These are phyloP conservation scores for Ifrita kowaldi DNA, from an alignment of 2,113 vertebrate species.

Conservation along the genomic window DNA sequence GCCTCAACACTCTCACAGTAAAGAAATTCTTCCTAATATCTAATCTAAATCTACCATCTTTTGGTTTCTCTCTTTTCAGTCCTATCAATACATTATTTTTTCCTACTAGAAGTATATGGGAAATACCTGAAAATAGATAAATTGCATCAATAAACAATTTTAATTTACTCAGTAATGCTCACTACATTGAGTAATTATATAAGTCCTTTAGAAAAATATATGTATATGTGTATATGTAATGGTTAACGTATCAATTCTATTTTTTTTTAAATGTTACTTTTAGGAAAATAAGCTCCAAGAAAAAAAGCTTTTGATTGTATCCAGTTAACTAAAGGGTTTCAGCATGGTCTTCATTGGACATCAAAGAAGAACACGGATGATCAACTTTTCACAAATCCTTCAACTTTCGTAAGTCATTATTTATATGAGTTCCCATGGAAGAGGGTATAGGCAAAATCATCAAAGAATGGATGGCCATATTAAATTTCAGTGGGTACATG, in stretches of 20 bases:
- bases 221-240: neutral
- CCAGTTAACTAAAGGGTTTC: constrained; percentile 38
- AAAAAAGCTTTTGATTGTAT: constrained; percentile 32
- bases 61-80: neutral
- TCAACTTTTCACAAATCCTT: neutral
- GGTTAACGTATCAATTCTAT: constrained; percentile 44
- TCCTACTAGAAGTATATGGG: neutral
- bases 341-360: constrained; percentile 34
- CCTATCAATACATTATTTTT: neutral
- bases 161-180: constrained; percentile 9
- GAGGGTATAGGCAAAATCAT: neutral
- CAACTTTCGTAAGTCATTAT: neutral
- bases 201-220: constrained; percentile 6
- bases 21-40: neutral
- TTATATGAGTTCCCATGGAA: neutral
- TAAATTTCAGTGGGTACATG: neutral
- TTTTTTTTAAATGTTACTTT: constrained; percentile 36
- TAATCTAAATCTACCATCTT: neutral
- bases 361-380: constrained; percentile 14
- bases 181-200: neutral
- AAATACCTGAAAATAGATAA: neutral
- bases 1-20: neutral
- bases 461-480: neutral
- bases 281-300: constrained; percentile 16
- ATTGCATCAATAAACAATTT: constrained; percentile 6